Evolutionary conservation across 2,888 invertebrate genomes (phyloP).

Genomic region (Plemyria rubiginata): DNA sequence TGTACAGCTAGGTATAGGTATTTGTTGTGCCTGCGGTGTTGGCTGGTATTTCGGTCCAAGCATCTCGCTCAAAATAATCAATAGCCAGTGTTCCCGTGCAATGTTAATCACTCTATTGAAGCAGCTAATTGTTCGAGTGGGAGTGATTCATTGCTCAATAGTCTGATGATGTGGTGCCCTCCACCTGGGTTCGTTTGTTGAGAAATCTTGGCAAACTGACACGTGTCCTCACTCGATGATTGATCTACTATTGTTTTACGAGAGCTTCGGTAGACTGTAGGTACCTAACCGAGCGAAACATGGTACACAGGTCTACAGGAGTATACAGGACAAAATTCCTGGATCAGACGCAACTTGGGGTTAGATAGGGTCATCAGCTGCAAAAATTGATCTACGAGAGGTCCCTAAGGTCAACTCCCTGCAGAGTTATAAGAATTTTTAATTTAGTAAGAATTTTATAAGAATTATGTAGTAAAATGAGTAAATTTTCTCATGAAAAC

Average conservation of each 20-base stretch:
- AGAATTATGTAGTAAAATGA: too few species aligned
- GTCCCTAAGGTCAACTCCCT: too few species aligned
- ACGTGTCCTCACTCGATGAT: conserved; percentile 44
- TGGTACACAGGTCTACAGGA: too few species aligned
- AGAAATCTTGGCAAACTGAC: conserved; percentile 54
- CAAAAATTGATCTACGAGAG: too few species aligned
- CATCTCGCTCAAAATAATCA: conserved; percentile 7
- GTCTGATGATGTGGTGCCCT: conserved; percentile 24
- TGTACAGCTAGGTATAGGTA: too few species aligned
- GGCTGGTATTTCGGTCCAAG: background rate
- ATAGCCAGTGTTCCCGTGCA: background rate
- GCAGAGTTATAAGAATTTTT: too few species aligned
- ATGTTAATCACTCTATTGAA: conserved; percentile 25
- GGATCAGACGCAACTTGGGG: too few species aligned
- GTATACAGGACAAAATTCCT: too few species aligned
- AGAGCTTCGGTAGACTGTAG: conserved; percentile 3
- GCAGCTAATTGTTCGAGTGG: conserved; percentile 35
- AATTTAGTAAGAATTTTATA: too few species aligned
- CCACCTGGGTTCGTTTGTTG: conserved; percentile 36
- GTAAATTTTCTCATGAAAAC: too few species aligned
- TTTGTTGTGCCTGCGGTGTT: background rate
- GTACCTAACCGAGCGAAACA: too few species aligned
- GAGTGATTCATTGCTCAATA: conserved; percentile 45
- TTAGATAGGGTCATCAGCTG: too few species aligned
- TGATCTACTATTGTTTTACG: conserved; percentile 39